Conservation (phyloP, 2,113 vertebrate genomes). For the Rhagologus leucostigma region DNA sequence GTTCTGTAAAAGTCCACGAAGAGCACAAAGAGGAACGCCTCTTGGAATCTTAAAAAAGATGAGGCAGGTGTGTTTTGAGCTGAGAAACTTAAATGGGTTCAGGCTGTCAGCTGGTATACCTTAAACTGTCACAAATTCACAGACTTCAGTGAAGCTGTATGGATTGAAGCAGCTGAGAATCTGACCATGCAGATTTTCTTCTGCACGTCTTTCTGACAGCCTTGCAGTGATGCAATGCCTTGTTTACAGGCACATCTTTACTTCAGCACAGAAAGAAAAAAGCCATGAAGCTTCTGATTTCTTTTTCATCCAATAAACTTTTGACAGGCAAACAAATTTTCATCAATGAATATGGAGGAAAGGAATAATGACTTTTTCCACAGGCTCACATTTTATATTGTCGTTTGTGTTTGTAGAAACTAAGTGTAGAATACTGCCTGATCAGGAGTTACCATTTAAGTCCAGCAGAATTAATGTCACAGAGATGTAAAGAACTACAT, state of each 20-base stretch:
- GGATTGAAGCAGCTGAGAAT: conserved; percentile 48
- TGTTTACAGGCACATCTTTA: background rate
- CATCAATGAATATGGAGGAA: background rate
- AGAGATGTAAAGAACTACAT: background rate
- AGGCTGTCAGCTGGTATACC: background rate
- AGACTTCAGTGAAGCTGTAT: background rate
- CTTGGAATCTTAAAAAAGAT: background rate
- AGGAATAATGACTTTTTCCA: background rate
- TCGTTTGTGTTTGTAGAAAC: background rate
- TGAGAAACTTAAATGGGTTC: background rate
- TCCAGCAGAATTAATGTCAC: background rate
- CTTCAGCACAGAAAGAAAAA: background rate
- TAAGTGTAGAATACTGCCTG: background rate
- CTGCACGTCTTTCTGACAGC: background rate
- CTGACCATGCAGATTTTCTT: background rate
- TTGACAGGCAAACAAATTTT: background rate
- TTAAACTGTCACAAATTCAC: background rate
- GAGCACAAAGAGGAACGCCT: background rate
- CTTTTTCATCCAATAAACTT: background rate
- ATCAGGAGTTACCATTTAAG: background rate
- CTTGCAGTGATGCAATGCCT: background rate
- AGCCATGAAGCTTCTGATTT: background rate
- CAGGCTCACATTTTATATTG: background rate
- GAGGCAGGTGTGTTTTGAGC: background rate
- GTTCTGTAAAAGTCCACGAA: background rate